These are phyloP conservation scores for Lipotes vexillifer DNA, from an alignment of 2,113 vertebrate species.

Conservation along the genomic window DNA sequence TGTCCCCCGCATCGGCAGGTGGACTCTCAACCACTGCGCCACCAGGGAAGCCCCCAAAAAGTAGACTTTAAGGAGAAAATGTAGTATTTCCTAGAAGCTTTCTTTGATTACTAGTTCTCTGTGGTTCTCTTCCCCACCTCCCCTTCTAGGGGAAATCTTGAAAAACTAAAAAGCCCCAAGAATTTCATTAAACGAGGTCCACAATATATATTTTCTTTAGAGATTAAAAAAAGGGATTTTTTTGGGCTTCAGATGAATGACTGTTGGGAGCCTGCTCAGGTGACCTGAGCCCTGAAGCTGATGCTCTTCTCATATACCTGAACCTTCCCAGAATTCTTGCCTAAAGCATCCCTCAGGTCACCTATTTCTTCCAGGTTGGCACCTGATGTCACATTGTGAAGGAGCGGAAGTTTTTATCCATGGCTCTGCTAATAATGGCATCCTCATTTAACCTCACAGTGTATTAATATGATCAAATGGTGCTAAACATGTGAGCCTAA, in stretches of 20 bases:
- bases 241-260: background rate
- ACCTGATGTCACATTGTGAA: background rate
- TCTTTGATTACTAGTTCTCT: background rate
- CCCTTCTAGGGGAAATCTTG: background rate
- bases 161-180: background rate
- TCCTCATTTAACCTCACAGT: background rate
- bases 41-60: background rate
- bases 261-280: background rate
- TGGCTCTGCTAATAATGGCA: accelerated
- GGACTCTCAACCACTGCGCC: too few species aligned
- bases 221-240: background rate
- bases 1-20: too few species aligned
- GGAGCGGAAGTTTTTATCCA: background rate
- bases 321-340: background rate
- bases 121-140: background rate
- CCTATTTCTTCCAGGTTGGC: background rate
- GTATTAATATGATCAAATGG: background rate
- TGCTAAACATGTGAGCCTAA: background rate
- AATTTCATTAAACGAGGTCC: background rate
- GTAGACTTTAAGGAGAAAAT: background rate
- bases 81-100: background rate
- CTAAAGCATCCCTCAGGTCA: background rate
- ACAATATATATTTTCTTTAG: background rate
- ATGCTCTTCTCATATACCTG: background rate
- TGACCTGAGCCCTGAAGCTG: background rate